phyloP scores from a whole-genome alignment of 1,140 invertebrate genomes.

The Sitophilus oryzae region DNA sequence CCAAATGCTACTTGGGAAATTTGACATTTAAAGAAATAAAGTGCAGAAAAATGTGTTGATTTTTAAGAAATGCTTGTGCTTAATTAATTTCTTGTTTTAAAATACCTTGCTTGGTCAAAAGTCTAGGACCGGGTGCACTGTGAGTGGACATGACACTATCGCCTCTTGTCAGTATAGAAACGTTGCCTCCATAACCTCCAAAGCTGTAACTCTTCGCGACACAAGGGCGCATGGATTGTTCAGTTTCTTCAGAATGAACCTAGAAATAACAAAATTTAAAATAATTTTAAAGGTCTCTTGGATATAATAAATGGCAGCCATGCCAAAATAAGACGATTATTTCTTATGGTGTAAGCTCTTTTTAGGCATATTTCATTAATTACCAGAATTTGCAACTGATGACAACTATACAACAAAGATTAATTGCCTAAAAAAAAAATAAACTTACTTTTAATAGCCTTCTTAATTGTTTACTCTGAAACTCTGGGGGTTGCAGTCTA shows the following conservation, averaged over 20 bases:
- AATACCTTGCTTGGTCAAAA: conserved; percentile 66
- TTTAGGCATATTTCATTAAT: neutral
- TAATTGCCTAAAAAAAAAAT: conserved; percentile 29
- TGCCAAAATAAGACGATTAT: no score
- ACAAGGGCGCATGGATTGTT: conserved; percentile 50
- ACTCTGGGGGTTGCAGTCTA: conserved; percentile 35
- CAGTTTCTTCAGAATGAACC: conserved; percentile 53
- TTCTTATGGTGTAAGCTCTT: neutral
- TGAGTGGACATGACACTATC: conserved; percentile 44
- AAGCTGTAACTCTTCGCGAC: conserved; percentile 84
- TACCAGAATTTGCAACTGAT: no score
- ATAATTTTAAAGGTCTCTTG: conserved; percentile 33
- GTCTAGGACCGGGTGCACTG: conserved; percentile 47
- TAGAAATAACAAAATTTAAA: conserved; percentile 30
- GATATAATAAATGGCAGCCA: no score
- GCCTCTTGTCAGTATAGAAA: conserved; percentile 40
- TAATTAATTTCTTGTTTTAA: neutral
- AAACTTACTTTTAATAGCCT: conserved; percentile 37
- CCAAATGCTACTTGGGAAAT: no score
- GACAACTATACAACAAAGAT: no score
- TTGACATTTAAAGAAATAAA: no score
- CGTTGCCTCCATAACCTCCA: conserved; percentile 64
- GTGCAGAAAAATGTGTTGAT: neutral
- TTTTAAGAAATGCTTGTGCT: neutral
- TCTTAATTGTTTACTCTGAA: conserved; percentile 25